Base-by-base conservation (phyloP, 2,888 invertebrate species). In the Dione juno region DNA sequence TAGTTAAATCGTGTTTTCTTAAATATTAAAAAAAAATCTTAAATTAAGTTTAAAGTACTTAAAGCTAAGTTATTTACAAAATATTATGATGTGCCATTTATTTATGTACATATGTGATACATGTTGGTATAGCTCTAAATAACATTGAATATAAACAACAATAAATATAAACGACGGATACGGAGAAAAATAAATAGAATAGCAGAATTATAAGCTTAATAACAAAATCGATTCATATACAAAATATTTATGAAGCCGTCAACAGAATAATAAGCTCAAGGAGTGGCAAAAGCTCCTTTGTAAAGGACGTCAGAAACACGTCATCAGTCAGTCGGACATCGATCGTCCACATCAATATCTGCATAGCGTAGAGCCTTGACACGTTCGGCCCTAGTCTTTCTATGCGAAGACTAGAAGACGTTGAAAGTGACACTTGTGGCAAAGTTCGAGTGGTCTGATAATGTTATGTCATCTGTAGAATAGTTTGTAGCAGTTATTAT, bases 321-420 rank as follows among this genome's bases (percentile, higher is more conserved):
- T 82, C 82, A 79, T 76, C 75, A 79, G 77, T 79, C 78, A 80
- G 80, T 69, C 77, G 67, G 58, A 61, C 74, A 74, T 86, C 82
- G 86, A 86, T 81, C 82, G 75, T 76, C 53, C 75, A 80, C 82
- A 81, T 87, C 84, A 82, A 85, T 85, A 88, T 87, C 89, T 88
- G 89, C 89, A 89, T 88, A 88, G 88, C 83, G 85, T 71, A 76
- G 81, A 74, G 82, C 89, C 89, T 89, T 89, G 89, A 88, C 88
- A 88, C 77, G 69, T 65, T 58, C 74, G 67, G 52, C 71, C 69
- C 58, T 59, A 65, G 66, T 71, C 37, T 21, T 21, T 28, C 16
- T 45, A 35, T 45, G 61, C n/a, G 45, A 54, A 45, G 28, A 45
- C 59, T 28, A 43, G 21, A 21, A n/a, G 28, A 14, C n/a, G 21